Percentiles rank a stretch among this genome's conserved stretches.
Evolutionary conservation across 2,888 invertebrate genomes (phyloP).

Genomic region (Drosophila cognata): DNA sequence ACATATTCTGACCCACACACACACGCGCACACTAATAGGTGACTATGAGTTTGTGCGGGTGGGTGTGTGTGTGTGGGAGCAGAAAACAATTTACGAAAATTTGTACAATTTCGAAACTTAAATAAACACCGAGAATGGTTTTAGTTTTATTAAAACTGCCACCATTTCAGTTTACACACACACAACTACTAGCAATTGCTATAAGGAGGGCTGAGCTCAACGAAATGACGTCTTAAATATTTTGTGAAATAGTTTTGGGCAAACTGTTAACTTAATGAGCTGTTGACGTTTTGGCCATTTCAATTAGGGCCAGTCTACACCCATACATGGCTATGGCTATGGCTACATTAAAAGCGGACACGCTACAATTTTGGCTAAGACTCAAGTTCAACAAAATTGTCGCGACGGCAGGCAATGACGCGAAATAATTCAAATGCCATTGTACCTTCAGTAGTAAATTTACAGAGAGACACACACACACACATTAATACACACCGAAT

Average conservation of each 20-base stretch:
- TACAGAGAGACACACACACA: conserved; percentile 47
- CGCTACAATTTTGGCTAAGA: conserved; percentile 15
- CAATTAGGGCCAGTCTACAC: conserved; percentile 53
- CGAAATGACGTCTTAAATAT: conserved; percentile 57
- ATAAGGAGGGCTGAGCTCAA: conserved; percentile 10
- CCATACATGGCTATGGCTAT: conserved; percentile 15
- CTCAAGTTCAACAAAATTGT: conserved; percentile 55
- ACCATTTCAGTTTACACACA: conserved; percentile 47
- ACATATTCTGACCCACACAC: conserved; percentile 17
- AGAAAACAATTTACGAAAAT: conserved; percentile 79
- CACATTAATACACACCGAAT: conserved; percentile 6
- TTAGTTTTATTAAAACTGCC: conserved; percentile 76
- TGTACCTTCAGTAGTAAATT: conserved; percentile 72
- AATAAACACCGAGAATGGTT: conserved; percentile 73
- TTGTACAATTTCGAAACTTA: conserved; percentile 79
- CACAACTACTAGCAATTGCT: neutral
- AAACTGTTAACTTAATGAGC: conserved; percentile 60
- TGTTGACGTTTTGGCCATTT: conserved; percentile 57
- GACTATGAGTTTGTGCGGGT: conserved; percentile 21
- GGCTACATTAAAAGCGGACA: conserved; percentile 38
- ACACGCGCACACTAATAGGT: conserved; percentile 22
- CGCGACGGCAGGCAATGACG: conserved; percentile 58
- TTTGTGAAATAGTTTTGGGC: conserved; percentile 56
- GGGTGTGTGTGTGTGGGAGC: conserved; percentile 43
- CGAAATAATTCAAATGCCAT: conserved; percentile 68